A percentile compares a stretch with the other conserved stretches of the same genome.
Evolutionary conservation across 35 echinoderm and acorn worm species (phyloP).

Genomic region (Heliocidaris erythrogramma): DNA sequence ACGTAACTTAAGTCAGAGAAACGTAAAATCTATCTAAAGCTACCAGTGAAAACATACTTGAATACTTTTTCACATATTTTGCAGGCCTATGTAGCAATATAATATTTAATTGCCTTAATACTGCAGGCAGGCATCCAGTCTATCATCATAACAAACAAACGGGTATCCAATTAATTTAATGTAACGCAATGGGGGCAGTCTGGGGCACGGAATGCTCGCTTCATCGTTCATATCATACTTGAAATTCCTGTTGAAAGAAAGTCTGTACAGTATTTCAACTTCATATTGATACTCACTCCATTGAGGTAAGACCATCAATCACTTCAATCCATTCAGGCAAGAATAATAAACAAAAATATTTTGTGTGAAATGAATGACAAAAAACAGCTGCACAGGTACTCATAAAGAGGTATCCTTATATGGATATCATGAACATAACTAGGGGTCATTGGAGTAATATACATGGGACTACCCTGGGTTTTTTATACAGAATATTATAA

Average conservation of each 20-base stretch:
- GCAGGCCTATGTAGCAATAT: no score
- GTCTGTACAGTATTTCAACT: not conserved
- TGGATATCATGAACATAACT: not conserved
- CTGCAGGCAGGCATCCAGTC: not conserved
- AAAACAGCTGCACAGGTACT: not conserved
- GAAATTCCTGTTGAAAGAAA: not conserved
- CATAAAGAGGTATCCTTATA: not conserved
- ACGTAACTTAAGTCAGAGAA: no score
- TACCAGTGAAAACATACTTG: no score
- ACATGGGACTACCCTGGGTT: no score
- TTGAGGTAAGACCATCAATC: not conserved
- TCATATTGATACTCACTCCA: not conserved
- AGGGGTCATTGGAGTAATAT: no score
- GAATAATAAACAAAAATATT: not conserved
- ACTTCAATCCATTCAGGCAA: not conserved
- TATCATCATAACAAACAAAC: not conserved
- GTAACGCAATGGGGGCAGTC: constrained; percentile 14
- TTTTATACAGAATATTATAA: no score
- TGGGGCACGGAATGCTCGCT: not conserved
- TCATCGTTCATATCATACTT: not conserved
- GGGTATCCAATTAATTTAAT: not conserved
- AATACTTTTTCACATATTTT: no score
- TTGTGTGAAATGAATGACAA: not conserved
- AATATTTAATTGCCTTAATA: not conserved
- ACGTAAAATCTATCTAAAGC: no score